These are phyloP conservation scores for Aleiodes testaceus DNA, from an alignment of 2,888 invertebrate genomes.

Conservation along the genomic window DNA sequence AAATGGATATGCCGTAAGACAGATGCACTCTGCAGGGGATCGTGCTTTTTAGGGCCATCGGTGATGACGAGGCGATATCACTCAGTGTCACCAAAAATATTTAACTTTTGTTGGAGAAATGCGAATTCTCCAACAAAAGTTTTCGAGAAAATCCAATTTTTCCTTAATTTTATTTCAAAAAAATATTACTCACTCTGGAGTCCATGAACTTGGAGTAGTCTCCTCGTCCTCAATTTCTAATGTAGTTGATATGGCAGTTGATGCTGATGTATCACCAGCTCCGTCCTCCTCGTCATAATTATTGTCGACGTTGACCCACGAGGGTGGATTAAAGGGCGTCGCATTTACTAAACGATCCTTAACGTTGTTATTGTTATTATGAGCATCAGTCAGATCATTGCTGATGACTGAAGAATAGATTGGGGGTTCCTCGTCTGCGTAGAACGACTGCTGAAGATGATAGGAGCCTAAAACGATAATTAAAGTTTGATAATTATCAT, in stretches of 20 bases:
- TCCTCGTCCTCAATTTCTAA: conserved; percentile 52
- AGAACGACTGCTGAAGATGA: conserved; percentile 39
- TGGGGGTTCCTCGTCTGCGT: conserved; percentile 48
- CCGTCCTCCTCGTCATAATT: conserved; percentile 49
- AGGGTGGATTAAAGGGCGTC: conserved; percentile 49
- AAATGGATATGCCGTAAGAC: conserved; percentile 31
- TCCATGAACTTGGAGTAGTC: conserved; percentile 60
- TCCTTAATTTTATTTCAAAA: conserved; percentile 9
- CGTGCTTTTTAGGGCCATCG: not conserved
- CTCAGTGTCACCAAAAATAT: not conserved
- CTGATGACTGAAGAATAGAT: conserved; percentile 47
- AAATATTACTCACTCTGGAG: conserved; percentile 58
- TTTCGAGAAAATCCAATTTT: not conserved
- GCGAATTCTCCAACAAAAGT: too few relatives aligned
- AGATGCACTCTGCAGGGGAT: conserved; percentile 35
- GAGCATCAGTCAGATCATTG: not conserved
- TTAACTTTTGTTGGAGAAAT: not conserved
- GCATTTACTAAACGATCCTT: conserved; percentile 60
- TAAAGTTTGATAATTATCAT: not conserved
- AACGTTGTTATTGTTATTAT: conserved; percentile 53
- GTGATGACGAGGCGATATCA: not conserved
- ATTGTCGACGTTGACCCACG: conserved; percentile 60
- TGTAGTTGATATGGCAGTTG: conserved; percentile 37
- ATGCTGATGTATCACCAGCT: conserved; percentile 37
- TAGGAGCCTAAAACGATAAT: conserved; percentile 39